phyloP scores from a whole-genome alignment of 1,140 invertebrate species.

The Aphelenchoides avenae region DNA sequence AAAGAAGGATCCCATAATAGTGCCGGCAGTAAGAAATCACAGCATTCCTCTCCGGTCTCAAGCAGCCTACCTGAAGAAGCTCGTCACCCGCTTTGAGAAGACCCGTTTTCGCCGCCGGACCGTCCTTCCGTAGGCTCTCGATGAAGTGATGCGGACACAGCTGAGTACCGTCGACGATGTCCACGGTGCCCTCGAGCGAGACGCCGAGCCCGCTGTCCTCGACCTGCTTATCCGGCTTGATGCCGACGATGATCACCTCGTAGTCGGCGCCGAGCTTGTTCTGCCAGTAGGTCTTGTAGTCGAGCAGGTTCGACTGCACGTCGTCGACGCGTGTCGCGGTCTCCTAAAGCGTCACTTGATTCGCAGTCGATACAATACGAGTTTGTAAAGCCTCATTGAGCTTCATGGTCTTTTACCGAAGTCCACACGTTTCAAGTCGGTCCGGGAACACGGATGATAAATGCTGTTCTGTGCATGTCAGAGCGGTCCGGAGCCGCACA shows the following conservation, averaged over 20 bases:
- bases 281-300: constrained; percentile 48
- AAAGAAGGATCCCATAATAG: no score
- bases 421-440: no score
- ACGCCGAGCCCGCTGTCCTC: constrained; percentile 82
- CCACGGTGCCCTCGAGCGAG: constrained; percentile 89
- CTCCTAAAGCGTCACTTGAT: constrained; percentile 41
- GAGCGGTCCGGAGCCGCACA: no score
- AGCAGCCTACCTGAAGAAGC: constrained; percentile 69
- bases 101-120: constrained; percentile 83
- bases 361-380: no score
- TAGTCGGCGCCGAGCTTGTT: constrained; percentile 44
- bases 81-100: constrained; percentile 79
- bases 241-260: constrained; percentile 48
- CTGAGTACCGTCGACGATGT: constrained; percentile 76
- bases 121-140: constrained; percentile 82
- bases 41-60: no score
- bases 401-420: no score
- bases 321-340: constrained; percentile 48
- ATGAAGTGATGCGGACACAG: constrained; percentile 80
- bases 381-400: no score
- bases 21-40: no score
- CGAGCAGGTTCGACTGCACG: constrained; percentile 37
- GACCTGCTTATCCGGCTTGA: constrained; percentile 46
- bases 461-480: no score
- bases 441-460: no score